These are phyloP conservation scores for Myiothlypis chrysogaster DNA, from an alignment of 2,797 vertebrate genomes.

Conservation along the genomic window DNA sequence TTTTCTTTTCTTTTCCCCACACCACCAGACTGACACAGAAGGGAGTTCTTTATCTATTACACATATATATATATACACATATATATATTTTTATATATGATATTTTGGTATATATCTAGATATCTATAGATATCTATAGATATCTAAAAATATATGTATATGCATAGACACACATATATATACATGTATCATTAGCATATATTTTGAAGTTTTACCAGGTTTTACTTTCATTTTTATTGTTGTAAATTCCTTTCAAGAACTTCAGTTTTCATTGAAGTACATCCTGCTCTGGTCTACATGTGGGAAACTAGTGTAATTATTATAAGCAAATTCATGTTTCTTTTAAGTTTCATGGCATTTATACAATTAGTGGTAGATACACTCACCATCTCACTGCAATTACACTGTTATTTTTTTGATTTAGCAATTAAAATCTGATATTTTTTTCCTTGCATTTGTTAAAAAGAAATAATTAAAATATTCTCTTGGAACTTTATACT, in stretches of 20 bases:
- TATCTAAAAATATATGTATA: no score
- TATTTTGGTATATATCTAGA: not conserved
- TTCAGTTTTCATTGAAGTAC: not conserved
- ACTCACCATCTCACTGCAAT: not conserved
- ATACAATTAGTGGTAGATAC: not conserved
- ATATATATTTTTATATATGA: not conserved
- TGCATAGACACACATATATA: not conserved
- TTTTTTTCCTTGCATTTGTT: not conserved
- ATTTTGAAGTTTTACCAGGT: not conserved
- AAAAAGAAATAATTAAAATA: not conserved
- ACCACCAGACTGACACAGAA: not conserved
- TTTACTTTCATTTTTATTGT: not conserved
- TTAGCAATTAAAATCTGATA: not conserved
- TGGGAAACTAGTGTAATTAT: not conserved
- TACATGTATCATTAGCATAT: not conserved
- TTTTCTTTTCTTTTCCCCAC: not conserved
- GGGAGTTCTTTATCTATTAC: not conserved
- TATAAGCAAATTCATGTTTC: not conserved
- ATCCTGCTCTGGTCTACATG: not conserved
- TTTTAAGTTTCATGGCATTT: not conserved
- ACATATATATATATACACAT: rapidly evolving
- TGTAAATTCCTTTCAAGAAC: not conserved
- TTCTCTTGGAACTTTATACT: not conserved
- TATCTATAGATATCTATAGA: not conserved
- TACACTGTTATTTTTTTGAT: not conserved